These are phyloP conservation scores for Cyprinodon tularosa DNA, from an alignment of 2,113 vertebrate genomes.

Conservation along the genomic window DNA sequence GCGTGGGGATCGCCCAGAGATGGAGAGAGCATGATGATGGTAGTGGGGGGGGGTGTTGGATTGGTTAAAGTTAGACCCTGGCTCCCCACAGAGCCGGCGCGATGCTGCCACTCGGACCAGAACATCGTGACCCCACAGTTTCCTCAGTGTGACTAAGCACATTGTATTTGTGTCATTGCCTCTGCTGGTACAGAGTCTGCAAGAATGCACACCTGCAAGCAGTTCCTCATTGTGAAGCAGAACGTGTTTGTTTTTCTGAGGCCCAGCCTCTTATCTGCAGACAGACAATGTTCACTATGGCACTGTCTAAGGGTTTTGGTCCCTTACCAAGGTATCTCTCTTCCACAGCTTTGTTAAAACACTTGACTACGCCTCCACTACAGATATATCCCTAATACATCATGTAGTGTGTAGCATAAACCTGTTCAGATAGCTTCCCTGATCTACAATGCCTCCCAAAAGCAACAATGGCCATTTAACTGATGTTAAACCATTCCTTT, in stretches of 20 bases:
- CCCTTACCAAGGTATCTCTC: not conserved
- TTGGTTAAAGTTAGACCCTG: slow-evolving; percentile 48
- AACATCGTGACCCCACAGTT: slow-evolving; percentile 18
- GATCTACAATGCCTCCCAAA: not conserved
- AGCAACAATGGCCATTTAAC: no score
- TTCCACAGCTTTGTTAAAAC: not conserved
- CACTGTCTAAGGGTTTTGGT: not conserved
- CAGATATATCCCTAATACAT: not conserved
- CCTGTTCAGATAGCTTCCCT: not conserved
- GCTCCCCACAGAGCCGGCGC: slow-evolving; percentile 6
- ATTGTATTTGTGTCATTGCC: slow-evolving; percentile 25
- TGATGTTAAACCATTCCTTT: no score
- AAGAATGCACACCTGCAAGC: slow-evolving; percentile 23
- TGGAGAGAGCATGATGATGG: slow-evolving; percentile 9
- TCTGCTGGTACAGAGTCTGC: slow-evolving; percentile 21
- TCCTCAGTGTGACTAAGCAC: slow-evolving; percentile 8
- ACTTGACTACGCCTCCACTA: not conserved
- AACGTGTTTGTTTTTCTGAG: slow-evolving; percentile 12
- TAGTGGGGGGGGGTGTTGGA: not conserved
- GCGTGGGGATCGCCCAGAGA: slow-evolving; percentile 58
- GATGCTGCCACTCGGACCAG: slow-evolving; percentile 17
- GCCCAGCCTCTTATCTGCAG: slow-evolving; percentile 6
- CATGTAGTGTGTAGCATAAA: not conserved
- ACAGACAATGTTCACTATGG: not conserved
- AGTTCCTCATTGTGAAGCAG: not conserved